Conservation (phyloP, 1,140 invertebrate species). For the Drosophila mojavensis region DNA sequence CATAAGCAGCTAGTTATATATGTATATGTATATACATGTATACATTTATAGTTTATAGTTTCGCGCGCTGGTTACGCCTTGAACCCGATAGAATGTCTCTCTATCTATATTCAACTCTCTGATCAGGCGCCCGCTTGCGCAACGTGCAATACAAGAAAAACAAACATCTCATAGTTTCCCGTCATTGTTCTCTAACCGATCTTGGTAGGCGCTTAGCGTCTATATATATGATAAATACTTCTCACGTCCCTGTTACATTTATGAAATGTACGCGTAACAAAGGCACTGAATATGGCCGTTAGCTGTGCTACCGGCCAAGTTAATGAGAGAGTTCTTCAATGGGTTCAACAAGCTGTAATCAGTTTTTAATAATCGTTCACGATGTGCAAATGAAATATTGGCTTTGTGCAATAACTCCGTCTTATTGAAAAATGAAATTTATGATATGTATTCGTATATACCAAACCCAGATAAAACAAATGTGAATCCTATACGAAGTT, state of each 20-base stretch:
- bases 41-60: constrained; percentile 56
- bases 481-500: too few species aligned
- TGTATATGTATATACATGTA: constrained; percentile 45
- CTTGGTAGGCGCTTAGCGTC: constrained; percentile 67
- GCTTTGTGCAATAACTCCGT: too few species aligned
- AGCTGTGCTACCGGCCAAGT: constrained; percentile 59
- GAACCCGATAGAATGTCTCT: constrained; percentile 14
- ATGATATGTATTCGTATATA: too few species aligned
- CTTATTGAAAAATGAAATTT: too few species aligned
- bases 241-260: constrained; percentile 75
- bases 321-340: constrained; percentile 41
- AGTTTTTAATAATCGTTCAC: constrained; percentile 1
- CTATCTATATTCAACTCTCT: not conserved
- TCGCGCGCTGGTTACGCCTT: constrained; percentile 64
- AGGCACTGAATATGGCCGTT: constrained; percentile 28
- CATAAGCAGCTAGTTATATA: constrained; percentile 70
- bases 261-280: constrained; percentile 69
- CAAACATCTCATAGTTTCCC: constrained; percentile 69
- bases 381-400: too few species aligned
- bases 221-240: constrained; percentile 38
- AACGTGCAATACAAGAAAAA: constrained; percentile 69
- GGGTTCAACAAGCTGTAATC: constrained; percentile 19
- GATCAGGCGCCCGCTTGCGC: constrained; percentile 47
- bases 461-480: too few species aligned
- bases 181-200: constrained; percentile 40